These are phyloP conservation scores for Naja naja DNA, from an alignment of 2,113 vertebrate genomes.

Conservation along the genomic window DNA sequence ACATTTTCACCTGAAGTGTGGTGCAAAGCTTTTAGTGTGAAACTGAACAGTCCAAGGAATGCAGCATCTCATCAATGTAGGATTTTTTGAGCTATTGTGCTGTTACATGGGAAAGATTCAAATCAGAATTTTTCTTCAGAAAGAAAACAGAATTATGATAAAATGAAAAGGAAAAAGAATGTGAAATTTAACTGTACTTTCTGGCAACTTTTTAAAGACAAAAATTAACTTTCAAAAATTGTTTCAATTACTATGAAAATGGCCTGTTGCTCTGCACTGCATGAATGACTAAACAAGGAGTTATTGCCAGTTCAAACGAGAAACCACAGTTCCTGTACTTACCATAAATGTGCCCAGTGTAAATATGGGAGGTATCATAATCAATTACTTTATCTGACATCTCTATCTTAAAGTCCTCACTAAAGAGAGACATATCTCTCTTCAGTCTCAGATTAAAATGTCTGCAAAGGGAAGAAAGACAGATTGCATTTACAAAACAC, in stretches of 20 bases:
- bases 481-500: slow-evolving; percentile 10
- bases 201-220: background rate
- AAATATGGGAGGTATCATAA: slow-evolving; percentile 95
- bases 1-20: background rate
- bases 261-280: background rate
- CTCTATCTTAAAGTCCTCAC: slow-evolving; percentile 87
- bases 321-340: slow-evolving; percentile 60
- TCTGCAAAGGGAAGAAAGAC: slow-evolving; percentile 66
- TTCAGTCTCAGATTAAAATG: slow-evolving; percentile 94
- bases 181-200: background rate
- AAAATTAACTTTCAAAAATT: background rate
- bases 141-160: background rate
- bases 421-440: slow-evolving; percentile 87
- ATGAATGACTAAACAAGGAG: background rate
- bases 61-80: background rate
- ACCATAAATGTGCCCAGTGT: slow-evolving; percentile 94
- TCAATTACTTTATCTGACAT: slow-evolving; percentile 79
- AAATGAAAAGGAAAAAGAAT: background rate
- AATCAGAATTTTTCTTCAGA: background rate
- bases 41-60: background rate
- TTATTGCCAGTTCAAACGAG: background rate
- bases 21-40: background rate
- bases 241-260: background rate
- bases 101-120: background rate
- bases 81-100: background rate